These are phyloP conservation scores for Eclectus roratus DNA, from an alignment of 2,113 vertebrate genomes.

Conservation along the genomic window DNA sequence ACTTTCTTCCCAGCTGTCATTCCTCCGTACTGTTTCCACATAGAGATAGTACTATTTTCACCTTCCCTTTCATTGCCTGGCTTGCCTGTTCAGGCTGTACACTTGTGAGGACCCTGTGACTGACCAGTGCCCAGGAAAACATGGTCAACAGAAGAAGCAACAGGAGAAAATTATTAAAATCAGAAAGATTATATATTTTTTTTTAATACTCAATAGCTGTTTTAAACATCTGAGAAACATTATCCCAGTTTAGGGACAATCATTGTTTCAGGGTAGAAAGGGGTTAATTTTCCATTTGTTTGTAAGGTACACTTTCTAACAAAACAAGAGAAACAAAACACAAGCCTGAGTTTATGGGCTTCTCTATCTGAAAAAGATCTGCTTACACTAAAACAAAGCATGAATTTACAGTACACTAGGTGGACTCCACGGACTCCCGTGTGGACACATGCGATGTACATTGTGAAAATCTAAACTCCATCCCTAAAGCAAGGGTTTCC, in stretches of 20 bases:
- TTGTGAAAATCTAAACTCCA: background rate
- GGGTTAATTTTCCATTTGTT: background rate
- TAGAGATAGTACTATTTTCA: background rate
- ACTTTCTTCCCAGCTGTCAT: background rate
- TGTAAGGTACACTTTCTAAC: background rate
- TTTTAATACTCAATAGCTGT: background rate
- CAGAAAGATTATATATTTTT: background rate
- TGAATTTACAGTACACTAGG: background rate
- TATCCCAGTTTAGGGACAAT: background rate
- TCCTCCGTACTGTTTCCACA: background rate
- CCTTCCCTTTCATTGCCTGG: background rate
- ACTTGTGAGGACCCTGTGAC: background rate
- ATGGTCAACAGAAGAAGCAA: background rate
- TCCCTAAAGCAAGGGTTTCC: background rate
- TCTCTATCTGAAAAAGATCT: background rate
- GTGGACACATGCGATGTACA: background rate
- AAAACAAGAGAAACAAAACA: background rate
- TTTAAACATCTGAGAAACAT: background rate
- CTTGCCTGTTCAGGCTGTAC: background rate
- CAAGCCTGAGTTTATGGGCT: background rate
- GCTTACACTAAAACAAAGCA: background rate
- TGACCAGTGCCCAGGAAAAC: background rate
- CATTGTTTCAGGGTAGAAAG: background rate
- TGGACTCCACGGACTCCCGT: background rate
- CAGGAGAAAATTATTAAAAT: background rate